Percentiles rank a stretch among this genome's conserved stretches.
These are phyloP conservation scores for Tichodroma muraria DNA, from an alignment of 2,113 vertebrate genomes.

Conservation along the genomic window DNA sequence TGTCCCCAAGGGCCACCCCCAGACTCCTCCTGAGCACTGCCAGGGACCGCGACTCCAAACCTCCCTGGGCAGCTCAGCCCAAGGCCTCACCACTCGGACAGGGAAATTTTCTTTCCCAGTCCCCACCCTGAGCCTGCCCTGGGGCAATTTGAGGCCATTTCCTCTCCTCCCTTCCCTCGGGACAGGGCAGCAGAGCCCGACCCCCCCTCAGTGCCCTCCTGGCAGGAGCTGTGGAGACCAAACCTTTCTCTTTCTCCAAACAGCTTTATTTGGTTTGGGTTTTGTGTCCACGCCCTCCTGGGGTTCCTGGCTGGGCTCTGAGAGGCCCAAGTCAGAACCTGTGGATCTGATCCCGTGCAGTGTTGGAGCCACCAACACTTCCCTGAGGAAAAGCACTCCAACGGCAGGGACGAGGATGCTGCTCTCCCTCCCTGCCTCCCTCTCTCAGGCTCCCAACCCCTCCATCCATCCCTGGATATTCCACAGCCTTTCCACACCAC, in stretches of 20 bases:
- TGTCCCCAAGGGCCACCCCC: too few relatives aligned
- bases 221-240: accelerated
- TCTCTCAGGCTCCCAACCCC: neutral
- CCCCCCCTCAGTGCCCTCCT: neutral
- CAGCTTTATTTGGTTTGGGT: neutral
- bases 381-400: accelerated
- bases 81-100: too few relatives aligned
- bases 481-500: neutral
- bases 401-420: neutral
- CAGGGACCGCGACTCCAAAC: too few relatives aligned
- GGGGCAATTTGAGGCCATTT: too few relatives aligned
- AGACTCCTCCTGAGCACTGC: too few relatives aligned
- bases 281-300: neutral
- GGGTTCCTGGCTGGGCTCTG: neutral
- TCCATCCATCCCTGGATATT: neutral
- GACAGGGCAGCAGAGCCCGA: too few relatives aligned
- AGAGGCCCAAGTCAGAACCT: neutral
- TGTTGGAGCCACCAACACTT: neutral
- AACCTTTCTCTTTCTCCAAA: neutral
- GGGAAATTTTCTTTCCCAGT: too few relatives aligned
- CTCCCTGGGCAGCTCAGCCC: too few relatives aligned
- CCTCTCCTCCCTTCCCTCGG: too few relatives aligned
- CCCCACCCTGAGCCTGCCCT: too few relatives aligned
- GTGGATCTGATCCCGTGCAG: neutral
- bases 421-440: neutral